Evolutionary conservation across 2,797 vertebrate genomes (phyloP).

Genomic region (Echeneis naucrates): DNA sequence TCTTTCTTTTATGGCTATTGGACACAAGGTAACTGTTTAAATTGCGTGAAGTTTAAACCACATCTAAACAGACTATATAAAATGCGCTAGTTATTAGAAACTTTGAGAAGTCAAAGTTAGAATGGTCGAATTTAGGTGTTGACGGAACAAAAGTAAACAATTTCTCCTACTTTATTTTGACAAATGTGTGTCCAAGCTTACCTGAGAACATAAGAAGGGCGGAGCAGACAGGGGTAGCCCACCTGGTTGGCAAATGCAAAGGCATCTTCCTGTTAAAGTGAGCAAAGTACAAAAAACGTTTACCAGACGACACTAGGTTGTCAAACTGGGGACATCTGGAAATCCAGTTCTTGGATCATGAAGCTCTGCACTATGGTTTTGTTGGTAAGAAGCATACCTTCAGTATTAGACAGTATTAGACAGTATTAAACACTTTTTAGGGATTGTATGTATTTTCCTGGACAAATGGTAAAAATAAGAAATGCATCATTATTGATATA

Average conservation of each 20-base stretch:
- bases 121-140: background rate
- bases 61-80: background rate
- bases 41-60: background rate
- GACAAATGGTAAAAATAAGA: background rate
- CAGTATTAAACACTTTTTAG: background rate
- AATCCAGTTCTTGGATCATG: background rate
- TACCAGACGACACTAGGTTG: background rate
- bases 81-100: background rate
- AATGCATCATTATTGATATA: background rate
- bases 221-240: slow-evolving; percentile 92
- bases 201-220: slow-evolving; percentile 96
- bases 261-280: slow-evolving; percentile 88
- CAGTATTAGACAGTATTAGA: too few species aligned
- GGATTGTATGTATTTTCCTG: background rate
- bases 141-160: too few species aligned
- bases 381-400: background rate
- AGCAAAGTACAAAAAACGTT: slow-evolving; percentile 3
- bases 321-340: background rate
- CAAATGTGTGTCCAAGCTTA: slow-evolving; percentile 63
- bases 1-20: slow-evolving; percentile 7
- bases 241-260: slow-evolving; percentile 89
- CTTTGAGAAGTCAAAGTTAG: background rate
- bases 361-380: background rate
- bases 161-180: background rate
- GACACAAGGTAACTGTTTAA: background rate